These are phyloP conservation scores for Cromileptes altivelis DNA, from an alignment of 2,113 vertebrate species.

Conservation along the genomic window DNA sequence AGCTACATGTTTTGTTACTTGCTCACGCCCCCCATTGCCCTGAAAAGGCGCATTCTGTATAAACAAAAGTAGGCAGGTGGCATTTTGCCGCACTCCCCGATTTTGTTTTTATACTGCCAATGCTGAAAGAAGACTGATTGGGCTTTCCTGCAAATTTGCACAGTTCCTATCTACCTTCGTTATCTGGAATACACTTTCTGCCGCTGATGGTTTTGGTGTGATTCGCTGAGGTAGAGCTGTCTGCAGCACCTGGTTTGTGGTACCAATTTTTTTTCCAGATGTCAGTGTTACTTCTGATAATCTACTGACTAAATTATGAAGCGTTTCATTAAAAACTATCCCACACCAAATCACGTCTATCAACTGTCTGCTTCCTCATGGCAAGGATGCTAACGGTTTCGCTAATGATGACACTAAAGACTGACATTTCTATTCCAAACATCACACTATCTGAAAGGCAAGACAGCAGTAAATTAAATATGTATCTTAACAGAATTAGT, in stretches of 20 bases:
- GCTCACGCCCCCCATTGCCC: no score
- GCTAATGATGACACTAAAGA: background rate
- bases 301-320: background rate
- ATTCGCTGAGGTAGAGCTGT: background rate
- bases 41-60: no score
- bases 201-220: background rate
- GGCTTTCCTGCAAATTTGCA: no score
- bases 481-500: background rate
- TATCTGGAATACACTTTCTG: no score
- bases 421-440: background rate
- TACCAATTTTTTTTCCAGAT: background rate
- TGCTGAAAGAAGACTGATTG: no score
- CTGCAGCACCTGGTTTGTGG: conserved; percentile 2
- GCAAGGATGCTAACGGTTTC: background rate
- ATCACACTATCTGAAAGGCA: background rate
- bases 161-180: no score
- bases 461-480: background rate
- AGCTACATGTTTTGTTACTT: no score
- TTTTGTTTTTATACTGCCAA: no score
- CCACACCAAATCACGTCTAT: background rate
- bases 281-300: background rate
- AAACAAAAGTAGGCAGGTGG: no score
- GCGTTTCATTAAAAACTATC: background rate
- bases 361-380: background rate
- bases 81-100: no score